Percentiles rank a stretch among this genome's conserved stretches.
phyloP scores from a whole-genome alignment of 2,888 invertebrate genomes.

The Baronia brevicornis region DNA sequence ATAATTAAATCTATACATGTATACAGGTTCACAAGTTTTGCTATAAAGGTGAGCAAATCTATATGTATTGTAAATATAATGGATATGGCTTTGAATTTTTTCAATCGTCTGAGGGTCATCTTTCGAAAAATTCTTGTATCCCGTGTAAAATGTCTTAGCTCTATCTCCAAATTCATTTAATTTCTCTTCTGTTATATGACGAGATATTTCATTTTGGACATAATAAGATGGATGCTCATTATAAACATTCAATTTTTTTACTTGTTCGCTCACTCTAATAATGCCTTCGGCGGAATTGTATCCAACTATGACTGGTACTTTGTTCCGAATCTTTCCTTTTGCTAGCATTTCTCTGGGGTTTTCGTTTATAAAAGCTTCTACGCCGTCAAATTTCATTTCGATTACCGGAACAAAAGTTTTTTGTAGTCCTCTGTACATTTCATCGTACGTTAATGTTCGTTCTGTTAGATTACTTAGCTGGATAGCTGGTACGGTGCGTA shows the following conservation, averaged over 20 bases:
- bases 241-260: constrained; percentile 27
- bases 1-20: constrained; percentile 43
- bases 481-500: constrained; percentile 29
- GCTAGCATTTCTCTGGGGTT: constrained; percentile 31
- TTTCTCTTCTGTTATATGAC: constrained; percentile 26
- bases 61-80: constrained; percentile 37
- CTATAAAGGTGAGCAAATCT: constrained; percentile 38
- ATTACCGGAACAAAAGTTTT: constrained; percentile 42
- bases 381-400: constrained; percentile 37
- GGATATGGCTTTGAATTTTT: constrained; percentile 32
- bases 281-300: constrained; percentile 49
- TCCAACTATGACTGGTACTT: constrained; percentile 43
- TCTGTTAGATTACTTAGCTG: constrained; percentile 32
- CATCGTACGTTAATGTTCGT: constrained; percentile 34
- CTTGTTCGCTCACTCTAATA: constrained; percentile 26
- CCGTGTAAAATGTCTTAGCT: constrained; percentile 40
- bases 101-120: constrained; percentile 27
- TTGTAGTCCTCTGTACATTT: constrained; percentile 37
- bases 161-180: constrained; percentile 33
- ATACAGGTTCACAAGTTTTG: constrained; percentile 26
- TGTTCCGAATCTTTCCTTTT: constrained; percentile 28
- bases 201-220: constrained; percentile 37
- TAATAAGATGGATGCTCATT: constrained; percentile 35
- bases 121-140: constrained; percentile 27
- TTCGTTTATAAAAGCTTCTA: constrained; percentile 38